Evolutionary conservation across 2,797 vertebrate genomes (phyloP), one percentile per base, ranked within the genome.

Genomic region (Poeciliopsis gracilis): DNA sequence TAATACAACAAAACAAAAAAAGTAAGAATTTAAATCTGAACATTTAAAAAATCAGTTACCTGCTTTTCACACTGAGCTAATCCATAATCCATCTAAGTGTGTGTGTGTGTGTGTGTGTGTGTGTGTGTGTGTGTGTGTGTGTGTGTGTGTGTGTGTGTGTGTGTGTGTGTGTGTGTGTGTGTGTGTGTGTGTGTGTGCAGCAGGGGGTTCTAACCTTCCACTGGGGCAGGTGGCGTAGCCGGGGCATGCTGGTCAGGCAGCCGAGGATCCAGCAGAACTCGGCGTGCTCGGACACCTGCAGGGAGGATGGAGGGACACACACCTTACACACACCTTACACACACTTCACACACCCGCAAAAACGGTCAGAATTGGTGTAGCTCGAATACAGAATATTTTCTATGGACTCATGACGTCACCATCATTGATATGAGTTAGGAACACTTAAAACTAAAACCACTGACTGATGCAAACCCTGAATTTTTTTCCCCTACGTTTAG

Each of bases 241-340:
- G 97, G 7, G 98, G 96, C 92, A 98, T 94, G 20, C 95, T 98
- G 89, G 97, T 97, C 84, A 99, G 87, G 84, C 98, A 99, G 80
- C 97, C 94, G 71, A 99, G 95, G 92, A 99, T 96, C 98, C 98
- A 99, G 79, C 95, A 96, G 66, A 99, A 96, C 75, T 99, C 96
- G 0, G 97, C 89, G 16, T 99, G 98, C 77, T 97, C 97, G 0
- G 96, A 90, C 46, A 99, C 97, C 98, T 99, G 90, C 61, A 63
- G 63, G 12, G 23, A 43, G 16, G 41, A 45, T 23, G 49, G 5
- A 67, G 33, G 45, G 13, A 45, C 12, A n/a, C 23, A 38, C 7
- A 47, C 9, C 11, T 41, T 41, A 41, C 38, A 41, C 41, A 43
- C 41, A 43, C 41, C 2, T 10, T 7, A 33, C 13, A 11, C 23